A percentile compares a stretch with the other conserved stretches of the same genome.
Conservation (phyloP, 2,888 invertebrate species). For the Platerodrilus igneus region DNA sequence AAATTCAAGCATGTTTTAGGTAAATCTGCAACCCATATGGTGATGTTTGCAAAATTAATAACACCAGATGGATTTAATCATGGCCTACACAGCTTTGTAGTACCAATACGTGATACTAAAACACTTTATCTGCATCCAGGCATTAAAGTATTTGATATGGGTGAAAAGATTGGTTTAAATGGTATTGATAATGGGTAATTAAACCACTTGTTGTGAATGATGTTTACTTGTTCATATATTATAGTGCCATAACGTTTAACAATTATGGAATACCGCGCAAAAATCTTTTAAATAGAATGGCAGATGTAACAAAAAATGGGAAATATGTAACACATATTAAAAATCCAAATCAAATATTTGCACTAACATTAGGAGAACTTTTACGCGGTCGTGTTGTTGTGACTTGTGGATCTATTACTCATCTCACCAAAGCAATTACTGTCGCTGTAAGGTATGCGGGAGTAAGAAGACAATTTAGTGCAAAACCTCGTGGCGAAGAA, state of each 20-base stretch:
- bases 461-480: conserved; percentile 67
- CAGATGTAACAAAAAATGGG: conserved; percentile 84
- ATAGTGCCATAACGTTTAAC: conserved; percentile 78
- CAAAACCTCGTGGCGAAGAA: conserved; percentile 55
- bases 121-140: conserved; percentile 76
- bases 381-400: conserved; percentile 80
- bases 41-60: conserved; percentile 85
- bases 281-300: conserved; percentile 80
- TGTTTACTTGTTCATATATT: no score
- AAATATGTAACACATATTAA: conserved; percentile 83
- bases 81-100: conserved; percentile 85
- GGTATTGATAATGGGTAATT: conserved; percentile 87
- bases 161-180: conserved; percentile 86
- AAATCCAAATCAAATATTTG: conserved; percentile 79
- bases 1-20: conserved; percentile 47
- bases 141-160: conserved; percentile 87
- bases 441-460: conserved; percentile 79
- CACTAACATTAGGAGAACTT: conserved; percentile 78
- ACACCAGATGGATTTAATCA: conserved; percentile 75
- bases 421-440: conserved; percentile 65
- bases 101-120: conserved; percentile 75
- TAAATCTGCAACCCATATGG: conserved; percentile 77
- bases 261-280: conserved; percentile 82
- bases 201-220: conserved; percentile 13
- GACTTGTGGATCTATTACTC: conserved; percentile 59